Evolutionary conservation across 2,797 vertebrate species (phyloP).

Genomic region (Aldrovandia affinis): DNA sequence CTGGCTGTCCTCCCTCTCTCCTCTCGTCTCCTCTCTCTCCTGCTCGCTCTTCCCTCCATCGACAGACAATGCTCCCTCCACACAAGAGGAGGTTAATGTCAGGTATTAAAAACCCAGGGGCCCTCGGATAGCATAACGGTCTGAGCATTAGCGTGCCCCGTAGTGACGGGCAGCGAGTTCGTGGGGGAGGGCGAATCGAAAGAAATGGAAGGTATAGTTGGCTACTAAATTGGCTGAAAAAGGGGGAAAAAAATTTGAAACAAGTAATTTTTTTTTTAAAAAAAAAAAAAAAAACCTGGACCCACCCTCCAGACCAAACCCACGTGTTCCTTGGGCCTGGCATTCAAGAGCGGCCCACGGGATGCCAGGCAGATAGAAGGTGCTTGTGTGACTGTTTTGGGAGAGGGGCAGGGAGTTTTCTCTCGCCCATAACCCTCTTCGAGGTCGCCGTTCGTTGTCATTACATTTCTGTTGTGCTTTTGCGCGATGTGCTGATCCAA

Average conservation of each 20-base stretch:
- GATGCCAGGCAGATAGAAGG: conserved; percentile 32
- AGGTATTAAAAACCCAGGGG: conserved; percentile 9
- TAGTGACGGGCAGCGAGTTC: too few relatives aligned
- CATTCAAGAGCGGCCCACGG: neutral
- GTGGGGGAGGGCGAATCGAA: too few relatives aligned
- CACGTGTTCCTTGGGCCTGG: neutral
- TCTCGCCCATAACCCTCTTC: conserved; percentile 28
- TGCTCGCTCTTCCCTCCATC: neutral
- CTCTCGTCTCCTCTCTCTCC: neutral
- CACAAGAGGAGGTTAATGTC: conserved; percentile 6
- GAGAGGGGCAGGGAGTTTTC: conserved; percentile 15
- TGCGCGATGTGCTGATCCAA: conserved; percentile 38
- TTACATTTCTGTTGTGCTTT: conserved; percentile 36
- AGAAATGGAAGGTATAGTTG: too few relatives aligned
- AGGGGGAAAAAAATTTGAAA: too few relatives aligned
- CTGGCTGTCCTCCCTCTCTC: neutral
- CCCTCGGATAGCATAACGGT: too few relatives aligned
- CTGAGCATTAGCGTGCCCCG: too few relatives aligned
- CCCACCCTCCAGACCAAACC: neutral
- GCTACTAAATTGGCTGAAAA: too few relatives aligned
- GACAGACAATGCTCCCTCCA: conserved; percentile 9
- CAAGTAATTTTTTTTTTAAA: too few relatives aligned
- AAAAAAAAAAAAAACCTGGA: too few relatives aligned
- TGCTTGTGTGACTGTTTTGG: conserved; percentile 22
- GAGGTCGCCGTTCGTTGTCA: conserved; percentile 37